Conservation (phyloP, 2,888 invertebrate species). For the Drosophila robusta region DNA sequence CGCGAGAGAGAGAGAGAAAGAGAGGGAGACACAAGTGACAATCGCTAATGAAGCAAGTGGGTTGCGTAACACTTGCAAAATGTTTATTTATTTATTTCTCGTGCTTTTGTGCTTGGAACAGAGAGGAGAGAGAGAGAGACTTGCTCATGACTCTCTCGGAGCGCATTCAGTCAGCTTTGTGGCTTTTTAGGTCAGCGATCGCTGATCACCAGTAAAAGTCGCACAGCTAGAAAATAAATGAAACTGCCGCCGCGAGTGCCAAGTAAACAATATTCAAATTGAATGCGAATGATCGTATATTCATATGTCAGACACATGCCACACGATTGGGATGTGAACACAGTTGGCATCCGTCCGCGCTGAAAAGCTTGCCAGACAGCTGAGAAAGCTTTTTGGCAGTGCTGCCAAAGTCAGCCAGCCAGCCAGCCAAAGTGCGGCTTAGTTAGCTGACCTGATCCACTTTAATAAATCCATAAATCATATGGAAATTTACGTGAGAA, state of each 20-base stretch:
- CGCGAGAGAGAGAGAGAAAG: conserved; percentile 2
- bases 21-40: conserved; percentile 19
- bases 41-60: conserved; percentile 58
- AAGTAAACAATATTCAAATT: conserved; percentile 75
- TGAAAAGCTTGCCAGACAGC: conserved; percentile 49
- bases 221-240: conserved; percentile 68
- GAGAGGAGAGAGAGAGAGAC: conserved; percentile 10
- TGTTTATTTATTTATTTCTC: conserved; percentile 40
- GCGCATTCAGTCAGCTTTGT: conserved; percentile 71
- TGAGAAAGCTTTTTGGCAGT: conserved; percentile 69
- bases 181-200: conserved; percentile 75
- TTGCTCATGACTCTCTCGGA: conserved; percentile 31
- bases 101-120: conserved; percentile 11
- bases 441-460: conserved; percentile 68
- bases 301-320: conserved; percentile 25
- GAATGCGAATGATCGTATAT: conserved; percentile 43
- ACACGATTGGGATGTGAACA: conserved; percentile 43
- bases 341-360: conserved; percentile 51
- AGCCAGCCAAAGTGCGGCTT: conserved; percentile 7
- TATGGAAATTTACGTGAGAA: conserved; percentile 76
- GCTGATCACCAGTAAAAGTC: conserved; percentile 69
- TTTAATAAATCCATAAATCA: conserved; percentile 69
- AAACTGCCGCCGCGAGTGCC: conserved; percentile 55
- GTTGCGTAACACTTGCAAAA: conserved; percentile 72
- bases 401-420: conserved; percentile 30